A percentile compares a stretch with the other conserved stretches of the same genome.
Conservation (phyloP, 2,888 invertebrate species). For the Busseola fusca region DNA sequence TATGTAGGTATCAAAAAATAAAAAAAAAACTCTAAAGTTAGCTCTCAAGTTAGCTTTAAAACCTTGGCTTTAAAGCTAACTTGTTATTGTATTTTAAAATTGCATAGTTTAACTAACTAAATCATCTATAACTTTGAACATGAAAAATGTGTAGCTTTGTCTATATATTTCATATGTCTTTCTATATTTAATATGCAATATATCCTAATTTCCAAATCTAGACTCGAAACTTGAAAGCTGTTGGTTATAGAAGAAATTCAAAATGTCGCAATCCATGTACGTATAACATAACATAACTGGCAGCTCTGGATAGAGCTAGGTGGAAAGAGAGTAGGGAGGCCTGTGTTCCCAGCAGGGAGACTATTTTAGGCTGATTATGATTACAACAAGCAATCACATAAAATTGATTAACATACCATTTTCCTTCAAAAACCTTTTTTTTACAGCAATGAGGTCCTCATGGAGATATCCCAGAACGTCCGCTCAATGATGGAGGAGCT, state of each 20-base stretch:
- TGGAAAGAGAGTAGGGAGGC: not conserved
- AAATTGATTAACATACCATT: not conserved
- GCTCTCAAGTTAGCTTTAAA: no score
- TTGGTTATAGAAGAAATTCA: no score
- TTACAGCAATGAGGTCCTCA: constrained; percentile 78
- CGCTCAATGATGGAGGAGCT: constrained; percentile 82
- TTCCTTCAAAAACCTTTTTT: not conserved
- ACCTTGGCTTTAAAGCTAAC: not conserved
- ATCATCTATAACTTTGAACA: not conserved
- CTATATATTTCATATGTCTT: not conserved
- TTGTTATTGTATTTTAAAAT: not conserved
- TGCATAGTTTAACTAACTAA: not conserved
- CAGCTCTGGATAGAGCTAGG: not conserved
- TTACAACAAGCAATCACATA: not conserved
- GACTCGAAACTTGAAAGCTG: not conserved
- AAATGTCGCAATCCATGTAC: not conserved
- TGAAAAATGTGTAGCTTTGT: not conserved
- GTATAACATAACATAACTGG: not conserved
- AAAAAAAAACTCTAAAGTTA: no score
- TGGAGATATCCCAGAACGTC: constrained; percentile 78
- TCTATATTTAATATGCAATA: not conserved
- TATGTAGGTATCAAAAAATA: no score
- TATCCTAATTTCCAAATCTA: not conserved
- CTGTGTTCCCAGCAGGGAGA: not conserved
- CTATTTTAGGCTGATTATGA: not conserved